These are phyloP conservation scores for Spondyliosoma cantharus DNA, from an alignment of 2,797 vertebrate genomes.

Conservation along the genomic window DNA sequence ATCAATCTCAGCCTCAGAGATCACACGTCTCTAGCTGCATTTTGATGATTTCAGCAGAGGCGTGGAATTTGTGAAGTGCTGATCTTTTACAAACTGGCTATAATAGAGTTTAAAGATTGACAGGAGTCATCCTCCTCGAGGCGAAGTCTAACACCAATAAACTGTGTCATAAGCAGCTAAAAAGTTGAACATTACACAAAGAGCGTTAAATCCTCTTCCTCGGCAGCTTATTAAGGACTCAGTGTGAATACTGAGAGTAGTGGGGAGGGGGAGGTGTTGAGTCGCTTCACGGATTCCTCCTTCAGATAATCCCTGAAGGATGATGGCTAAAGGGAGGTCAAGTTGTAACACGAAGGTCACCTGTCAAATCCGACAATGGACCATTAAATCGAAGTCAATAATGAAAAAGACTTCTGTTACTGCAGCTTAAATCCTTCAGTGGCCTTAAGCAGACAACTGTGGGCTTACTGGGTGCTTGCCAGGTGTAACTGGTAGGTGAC, in stretches of 20 bases:
- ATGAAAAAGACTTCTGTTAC: background rate
- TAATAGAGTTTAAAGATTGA: slow-evolving; percentile 81
- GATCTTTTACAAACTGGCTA: slow-evolving; percentile 37
- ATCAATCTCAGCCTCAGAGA: background rate
- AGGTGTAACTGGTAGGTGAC: background rate
- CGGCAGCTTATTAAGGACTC: background rate
- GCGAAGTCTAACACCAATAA: slow-evolving; percentile 77
- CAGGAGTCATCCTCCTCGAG: slow-evolving; percentile 56
- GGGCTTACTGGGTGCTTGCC: background rate
- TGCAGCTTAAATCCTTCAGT: background rate
- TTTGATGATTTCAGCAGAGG: slow-evolving; percentile 58
- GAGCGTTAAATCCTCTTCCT: background rate
- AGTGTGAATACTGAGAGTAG: background rate
- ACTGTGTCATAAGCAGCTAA: slow-evolving; percentile 50
- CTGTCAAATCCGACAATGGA: background rate
- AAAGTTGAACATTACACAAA: slow-evolving; percentile 71
- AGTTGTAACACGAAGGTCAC: background rate
- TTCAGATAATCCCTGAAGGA: background rate
- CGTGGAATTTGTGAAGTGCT: slow-evolving; percentile 56
- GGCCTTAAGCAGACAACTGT: background rate
- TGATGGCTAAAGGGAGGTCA: background rate
- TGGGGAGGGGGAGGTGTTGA: background rate
- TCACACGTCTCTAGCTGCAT: background rate
- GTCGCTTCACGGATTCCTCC: background rate
- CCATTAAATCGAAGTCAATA: background rate